Percentiles rank a stretch among this genome's conserved stretches.
Conservation (phyloP, 30 jellyfish, hydroid and myxozoan species). For the Clytia hemisphaerica region DNA sequence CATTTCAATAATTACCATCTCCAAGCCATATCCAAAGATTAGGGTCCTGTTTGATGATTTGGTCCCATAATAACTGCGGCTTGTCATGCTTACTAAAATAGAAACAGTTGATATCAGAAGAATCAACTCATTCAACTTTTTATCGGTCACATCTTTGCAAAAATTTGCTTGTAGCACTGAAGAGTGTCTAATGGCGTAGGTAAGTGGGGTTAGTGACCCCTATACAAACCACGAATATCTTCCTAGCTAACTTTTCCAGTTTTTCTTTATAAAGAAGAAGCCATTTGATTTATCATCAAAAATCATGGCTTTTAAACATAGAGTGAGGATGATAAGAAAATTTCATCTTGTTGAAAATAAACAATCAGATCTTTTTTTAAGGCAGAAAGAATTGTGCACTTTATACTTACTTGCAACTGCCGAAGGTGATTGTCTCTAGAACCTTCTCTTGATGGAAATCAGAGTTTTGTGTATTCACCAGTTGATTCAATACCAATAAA, state of each 20-base stretch:
- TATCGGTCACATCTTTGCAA: not conserved
- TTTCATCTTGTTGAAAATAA: no score
- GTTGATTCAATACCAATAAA: no score
- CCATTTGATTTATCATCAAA: no score
- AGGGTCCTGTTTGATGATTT: constrained; percentile 50
- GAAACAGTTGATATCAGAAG: not conserved
- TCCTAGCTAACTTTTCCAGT: no score
- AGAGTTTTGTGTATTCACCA: no score
- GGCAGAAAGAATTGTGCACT: not conserved
- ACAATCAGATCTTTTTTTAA: no score
- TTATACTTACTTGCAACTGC: constrained; percentile 86
- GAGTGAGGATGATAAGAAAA: no score
- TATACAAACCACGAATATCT: no score
- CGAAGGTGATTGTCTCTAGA: constrained; percentile 65
- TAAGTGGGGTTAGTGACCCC: no score
- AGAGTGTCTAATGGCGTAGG: not conserved
- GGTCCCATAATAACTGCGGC: constrained; percentile 70
- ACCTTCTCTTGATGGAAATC: constrained; percentile 48
- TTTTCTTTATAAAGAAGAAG: no score
- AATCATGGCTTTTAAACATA: no score
- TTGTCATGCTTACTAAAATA: constrained; percentile 49
- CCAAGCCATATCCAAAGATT: constrained; percentile 96
- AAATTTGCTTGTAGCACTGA: not conserved
- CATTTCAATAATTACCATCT: constrained; percentile 55
- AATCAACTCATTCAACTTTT: not conserved